Conservation (phyloP, 30 jellyfish, hydroid and myxozoan species). For the Nemopilema nomurai region DNA sequence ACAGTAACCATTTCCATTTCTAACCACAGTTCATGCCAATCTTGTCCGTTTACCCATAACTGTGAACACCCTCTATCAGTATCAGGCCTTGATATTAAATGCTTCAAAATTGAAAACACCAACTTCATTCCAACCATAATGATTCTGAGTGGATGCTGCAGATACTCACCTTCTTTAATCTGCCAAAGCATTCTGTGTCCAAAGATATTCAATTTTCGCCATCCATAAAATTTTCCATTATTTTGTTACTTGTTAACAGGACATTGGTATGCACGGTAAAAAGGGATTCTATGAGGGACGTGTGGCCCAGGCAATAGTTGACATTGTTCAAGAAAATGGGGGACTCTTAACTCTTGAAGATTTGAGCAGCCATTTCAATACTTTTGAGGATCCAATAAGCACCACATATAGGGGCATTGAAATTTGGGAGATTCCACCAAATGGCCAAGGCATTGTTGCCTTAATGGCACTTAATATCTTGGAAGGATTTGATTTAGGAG, state of each 20-base stretch:
- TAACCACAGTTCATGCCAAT: too few species aligned
- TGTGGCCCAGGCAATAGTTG: slow-evolving; percentile 77
- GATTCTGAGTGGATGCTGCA: too few species aligned
- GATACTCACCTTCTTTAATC: too few species aligned
- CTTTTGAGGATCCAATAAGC: slow-evolving; percentile 82
- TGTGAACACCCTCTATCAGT: too few species aligned
- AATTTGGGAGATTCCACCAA: slow-evolving; percentile 95
- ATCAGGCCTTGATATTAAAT: too few species aligned
- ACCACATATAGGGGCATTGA: slow-evolving; percentile 75
- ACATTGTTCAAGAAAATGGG: slow-evolving; percentile 81
- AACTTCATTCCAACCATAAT: too few species aligned
- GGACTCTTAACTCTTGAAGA: slow-evolving; percentile 79
- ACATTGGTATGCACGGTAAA: slow-evolving; percentile 74
- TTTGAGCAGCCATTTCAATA: slow-evolving; percentile 51
- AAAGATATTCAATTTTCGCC: too few species aligned
- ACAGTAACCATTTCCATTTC: too few species aligned
- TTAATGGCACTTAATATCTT: slow-evolving; percentile 84
- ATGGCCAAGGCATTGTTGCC: slow-evolving; percentile 94
- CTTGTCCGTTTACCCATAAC: too few species aligned
- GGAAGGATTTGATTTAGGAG: slow-evolving; percentile 70
- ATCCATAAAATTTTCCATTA: background rate
- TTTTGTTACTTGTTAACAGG: slow-evolving; percentile 26
- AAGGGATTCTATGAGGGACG: slow-evolving; percentile 85
- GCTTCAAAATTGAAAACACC: too few species aligned
- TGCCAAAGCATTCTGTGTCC: too few species aligned